Evolutionary conservation across 2,888 invertebrate species (phyloP).

Genomic region (Bellardia bayeri): DNA sequence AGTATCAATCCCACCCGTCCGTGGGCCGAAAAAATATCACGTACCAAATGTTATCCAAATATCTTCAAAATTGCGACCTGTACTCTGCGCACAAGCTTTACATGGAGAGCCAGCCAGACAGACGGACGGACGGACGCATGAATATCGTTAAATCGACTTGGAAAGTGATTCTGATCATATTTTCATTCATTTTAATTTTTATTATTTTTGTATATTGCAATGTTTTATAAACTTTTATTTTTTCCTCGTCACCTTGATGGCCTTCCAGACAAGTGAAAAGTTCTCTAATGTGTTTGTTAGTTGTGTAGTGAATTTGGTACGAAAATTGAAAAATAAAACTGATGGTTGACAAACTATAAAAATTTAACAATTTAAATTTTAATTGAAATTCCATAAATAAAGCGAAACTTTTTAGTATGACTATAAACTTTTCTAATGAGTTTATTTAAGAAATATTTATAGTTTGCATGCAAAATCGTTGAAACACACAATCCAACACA

Average conservation of each 20-base stretch:
- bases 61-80: too few species aligned
- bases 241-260: background rate
- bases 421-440: background rate
- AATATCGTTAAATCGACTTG: too few species aligned
- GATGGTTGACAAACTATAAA: background rate
- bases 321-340: background rate
- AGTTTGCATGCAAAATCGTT: too few species aligned
- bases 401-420: background rate
- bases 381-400: background rate
- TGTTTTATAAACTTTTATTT: background rate
- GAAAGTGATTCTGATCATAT: too few species aligned
- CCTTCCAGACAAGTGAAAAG: background rate
- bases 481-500: too few species aligned
- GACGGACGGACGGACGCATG: too few species aligned
- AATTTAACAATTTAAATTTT: conserved; percentile 15
- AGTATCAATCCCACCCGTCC: too few species aligned
- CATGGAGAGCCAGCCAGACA: too few species aligned
- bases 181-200: background rate
- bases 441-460: background rate
- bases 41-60: too few species aligned
- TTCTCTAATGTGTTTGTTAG: background rate
- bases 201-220: background rate
- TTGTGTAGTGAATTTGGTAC: background rate
- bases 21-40: too few species aligned
- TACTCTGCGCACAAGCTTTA: too few species aligned